Conservation (phyloP, 2,888 invertebrate species). For the Brachycybe producta region DNA sequence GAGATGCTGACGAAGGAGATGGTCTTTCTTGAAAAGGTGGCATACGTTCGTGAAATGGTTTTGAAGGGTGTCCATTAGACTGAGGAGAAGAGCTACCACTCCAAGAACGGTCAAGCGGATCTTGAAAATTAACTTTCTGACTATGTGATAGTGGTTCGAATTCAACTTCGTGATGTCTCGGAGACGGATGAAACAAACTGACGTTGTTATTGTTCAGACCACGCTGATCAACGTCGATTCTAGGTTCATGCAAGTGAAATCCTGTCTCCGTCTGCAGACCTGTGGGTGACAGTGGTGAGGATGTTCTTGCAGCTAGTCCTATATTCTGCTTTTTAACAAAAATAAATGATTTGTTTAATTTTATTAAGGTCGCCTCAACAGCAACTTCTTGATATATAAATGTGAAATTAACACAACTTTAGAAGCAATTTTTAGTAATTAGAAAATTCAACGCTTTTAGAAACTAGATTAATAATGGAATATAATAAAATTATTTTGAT, state of each 20-base stretch:
- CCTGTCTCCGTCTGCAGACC: neutral
- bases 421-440: no score
- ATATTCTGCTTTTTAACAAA: neutral
- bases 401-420: no score
- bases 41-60: slow-evolving; percentile 7
- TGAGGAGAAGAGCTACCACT: slow-evolving; percentile 13
- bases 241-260: neutral
- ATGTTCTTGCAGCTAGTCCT: neutral
- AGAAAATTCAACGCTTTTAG: no score
- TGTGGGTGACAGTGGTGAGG: neutral
- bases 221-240: neutral
- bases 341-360: neutral
- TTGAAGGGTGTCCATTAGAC: neutral
- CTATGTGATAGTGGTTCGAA: neutral
- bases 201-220: neutral
- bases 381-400: no score
- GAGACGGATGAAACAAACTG: slow-evolving; percentile 1
- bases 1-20: neutral
- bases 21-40: slow-evolving; percentile 8
- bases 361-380: no score
- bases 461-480: no score
- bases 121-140: slow-evolving; percentile 11
- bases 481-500: no score
- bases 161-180: neutral
- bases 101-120: slow-evolving; percentile 14